These are phyloP conservation scores for Diarsia rubi DNA, from an alignment of 2,888 invertebrate species.

Conservation along the genomic window DNA sequence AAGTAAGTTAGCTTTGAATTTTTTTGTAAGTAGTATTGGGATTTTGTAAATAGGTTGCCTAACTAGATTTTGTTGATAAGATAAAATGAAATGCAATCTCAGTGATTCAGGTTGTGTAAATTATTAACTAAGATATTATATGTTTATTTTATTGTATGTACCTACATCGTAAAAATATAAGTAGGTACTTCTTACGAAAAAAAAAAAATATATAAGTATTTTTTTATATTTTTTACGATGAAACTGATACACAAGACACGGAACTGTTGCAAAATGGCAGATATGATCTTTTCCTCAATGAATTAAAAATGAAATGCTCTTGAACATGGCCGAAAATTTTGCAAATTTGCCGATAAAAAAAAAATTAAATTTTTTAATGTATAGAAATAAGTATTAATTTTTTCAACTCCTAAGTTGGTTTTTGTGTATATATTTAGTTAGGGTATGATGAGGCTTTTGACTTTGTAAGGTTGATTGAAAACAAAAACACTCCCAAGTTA, in stretches of 20 bases:
- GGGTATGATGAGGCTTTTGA: too few species aligned
- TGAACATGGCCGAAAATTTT: too few species aligned
- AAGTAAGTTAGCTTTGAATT: background rate
- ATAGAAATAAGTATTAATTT: background rate
- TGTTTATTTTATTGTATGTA: conserved; percentile 15
- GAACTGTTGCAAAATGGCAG: background rate
- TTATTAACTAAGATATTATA: background rate
- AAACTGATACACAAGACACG: rapidly evolving
- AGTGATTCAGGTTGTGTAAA: background rate
- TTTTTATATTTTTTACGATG: too few species aligned
- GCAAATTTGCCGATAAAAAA: too few species aligned
- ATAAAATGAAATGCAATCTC: too few species aligned
- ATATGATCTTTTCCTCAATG: too few species aligned
- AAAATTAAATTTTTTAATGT: background rate
- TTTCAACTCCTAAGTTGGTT: background rate
- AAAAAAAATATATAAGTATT: too few species aligned
- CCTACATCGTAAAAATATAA: background rate
- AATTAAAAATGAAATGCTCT: too few species aligned
- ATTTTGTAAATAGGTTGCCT: background rate
- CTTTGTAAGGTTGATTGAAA: too few species aligned
- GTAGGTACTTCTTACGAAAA: too few species aligned
- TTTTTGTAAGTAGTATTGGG: background rate
- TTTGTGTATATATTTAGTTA: too few species aligned
- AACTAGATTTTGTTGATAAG: background rate
- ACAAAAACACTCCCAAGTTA: too few species aligned